Conservation (phyloP, 2,113 vertebrate species). For the Danionella cerebrum region DNA sequence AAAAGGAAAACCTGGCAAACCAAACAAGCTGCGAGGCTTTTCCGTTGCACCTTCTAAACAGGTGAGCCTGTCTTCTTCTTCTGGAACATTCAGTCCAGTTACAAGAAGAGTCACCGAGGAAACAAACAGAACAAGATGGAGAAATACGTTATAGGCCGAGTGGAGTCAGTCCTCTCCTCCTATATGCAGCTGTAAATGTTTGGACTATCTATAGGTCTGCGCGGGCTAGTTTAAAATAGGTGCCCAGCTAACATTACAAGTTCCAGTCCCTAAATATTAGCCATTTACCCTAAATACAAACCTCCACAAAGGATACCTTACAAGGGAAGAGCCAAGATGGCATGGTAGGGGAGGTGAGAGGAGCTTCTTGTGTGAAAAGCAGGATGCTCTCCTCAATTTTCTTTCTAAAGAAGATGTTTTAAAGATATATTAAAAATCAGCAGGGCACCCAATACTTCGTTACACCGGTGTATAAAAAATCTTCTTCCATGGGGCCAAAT, state of each 20-base stretch:
- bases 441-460: no score
- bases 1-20: neutral
- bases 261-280: conserved; percentile 67
- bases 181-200: conserved; percentile 61
- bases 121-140: conserved; percentile 35
- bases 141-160: conserved; percentile 49
- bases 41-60: conserved; percentile 23
- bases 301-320: conserved; percentile 68
- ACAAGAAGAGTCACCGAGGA: conserved; percentile 9
- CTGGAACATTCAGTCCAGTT: conserved; percentile 7
- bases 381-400: conserved; percentile 17
- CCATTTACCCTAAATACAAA: conserved; percentile 76
- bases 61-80: conserved; percentile 28
- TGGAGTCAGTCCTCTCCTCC: conserved; percentile 47
- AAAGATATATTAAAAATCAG: no score
- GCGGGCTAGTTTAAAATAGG: conserved; percentile 62
- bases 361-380: conserved; percentile 10
- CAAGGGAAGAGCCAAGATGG: conserved; percentile 60
- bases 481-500: no score
- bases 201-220: conserved; percentile 62
- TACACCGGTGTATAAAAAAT: no score
- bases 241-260: conserved; percentile 69
- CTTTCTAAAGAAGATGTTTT: no score
- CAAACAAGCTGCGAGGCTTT: neutral
- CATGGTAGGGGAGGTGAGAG: conserved; percentile 46